Conservation (phyloP, 1,140 invertebrate genomes). For the Polypedilum vanderplanki region DNA sequence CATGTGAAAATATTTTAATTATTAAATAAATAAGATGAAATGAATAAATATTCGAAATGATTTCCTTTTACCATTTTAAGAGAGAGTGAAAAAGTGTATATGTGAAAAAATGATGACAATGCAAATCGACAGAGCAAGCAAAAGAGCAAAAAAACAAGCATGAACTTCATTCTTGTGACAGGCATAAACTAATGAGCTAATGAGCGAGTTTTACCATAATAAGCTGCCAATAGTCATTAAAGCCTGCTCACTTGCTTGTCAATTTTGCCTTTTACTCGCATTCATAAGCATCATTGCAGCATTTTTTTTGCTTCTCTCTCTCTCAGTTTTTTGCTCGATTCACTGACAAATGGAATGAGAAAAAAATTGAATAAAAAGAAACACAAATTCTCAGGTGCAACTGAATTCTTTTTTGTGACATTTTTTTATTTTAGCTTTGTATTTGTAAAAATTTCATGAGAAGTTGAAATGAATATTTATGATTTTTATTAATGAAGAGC, state of each 20-base stretch:
- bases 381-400: background rate
- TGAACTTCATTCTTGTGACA: background rate
- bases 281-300: background rate
- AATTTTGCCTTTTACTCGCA: slow-evolving; percentile 1
- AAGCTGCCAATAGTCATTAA: slow-evolving; percentile 3
- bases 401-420: background rate
- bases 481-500: too few species aligned
- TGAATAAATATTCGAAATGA: slow-evolving; percentile 1
- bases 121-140: background rate
- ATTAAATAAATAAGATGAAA: background rate
- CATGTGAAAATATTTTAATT: slow-evolving; percentile 14
- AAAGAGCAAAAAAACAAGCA: background rate
- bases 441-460: too few species aligned
- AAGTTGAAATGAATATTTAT: too few species aligned
- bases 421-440: too few species aligned
- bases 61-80: slow-evolving; percentile 2
- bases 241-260: slow-evolving; percentile 10
- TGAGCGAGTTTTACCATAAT: background rate
- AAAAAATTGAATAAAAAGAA: background rate
- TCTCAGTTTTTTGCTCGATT: background rate
- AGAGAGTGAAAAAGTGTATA: background rate
- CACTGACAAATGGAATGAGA: background rate
- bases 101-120: slow-evolving; percentile 18
- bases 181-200: slow-evolving; percentile 11
- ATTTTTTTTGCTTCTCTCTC: background rate